Evolutionary conservation across 2,888 invertebrate species (phyloP).

Genomic region (Folsomia candida): DNA sequence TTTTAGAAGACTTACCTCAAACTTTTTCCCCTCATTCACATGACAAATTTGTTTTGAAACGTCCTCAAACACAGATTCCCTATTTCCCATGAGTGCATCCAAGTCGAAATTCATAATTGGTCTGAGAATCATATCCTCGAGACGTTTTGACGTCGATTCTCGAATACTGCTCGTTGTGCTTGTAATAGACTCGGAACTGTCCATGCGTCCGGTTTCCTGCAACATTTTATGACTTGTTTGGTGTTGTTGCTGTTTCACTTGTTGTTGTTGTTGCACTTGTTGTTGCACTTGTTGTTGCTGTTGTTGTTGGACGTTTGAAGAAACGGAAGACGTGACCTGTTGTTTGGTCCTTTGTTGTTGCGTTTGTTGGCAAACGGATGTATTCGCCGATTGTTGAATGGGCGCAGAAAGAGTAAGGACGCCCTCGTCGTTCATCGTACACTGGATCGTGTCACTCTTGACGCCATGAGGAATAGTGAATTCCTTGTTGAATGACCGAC

Average conservation of each 20-base stretch:
- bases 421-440: conserved; percentile 1
- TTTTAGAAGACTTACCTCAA: no score
- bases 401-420: conserved; percentile 8
- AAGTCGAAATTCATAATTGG: conserved; percentile 6
- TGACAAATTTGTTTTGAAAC: conserved; percentile 3
- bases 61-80: conserved; percentile 6
- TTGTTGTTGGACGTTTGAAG: neutral
- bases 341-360: no score
- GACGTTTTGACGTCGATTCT: neutral
- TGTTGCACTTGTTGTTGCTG: neutral
- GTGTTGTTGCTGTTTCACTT: no score
- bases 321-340: no score
- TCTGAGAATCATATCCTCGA: no score
- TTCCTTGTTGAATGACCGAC: conserved; percentile 16
- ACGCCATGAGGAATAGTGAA: conserved; percentile 15
- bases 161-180: neutral
- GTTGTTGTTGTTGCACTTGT: neutral
- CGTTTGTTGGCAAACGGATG: neutral
- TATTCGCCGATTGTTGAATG: neutral
- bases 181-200: neutral
- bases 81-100: neutral
- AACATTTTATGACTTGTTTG: no score
- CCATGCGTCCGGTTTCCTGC: no score
- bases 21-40: neutral
- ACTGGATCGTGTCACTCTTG: neutral